phyloP scores from a whole-genome alignment of 2,888 invertebrate species.

The Cephus nigrinus region DNA sequence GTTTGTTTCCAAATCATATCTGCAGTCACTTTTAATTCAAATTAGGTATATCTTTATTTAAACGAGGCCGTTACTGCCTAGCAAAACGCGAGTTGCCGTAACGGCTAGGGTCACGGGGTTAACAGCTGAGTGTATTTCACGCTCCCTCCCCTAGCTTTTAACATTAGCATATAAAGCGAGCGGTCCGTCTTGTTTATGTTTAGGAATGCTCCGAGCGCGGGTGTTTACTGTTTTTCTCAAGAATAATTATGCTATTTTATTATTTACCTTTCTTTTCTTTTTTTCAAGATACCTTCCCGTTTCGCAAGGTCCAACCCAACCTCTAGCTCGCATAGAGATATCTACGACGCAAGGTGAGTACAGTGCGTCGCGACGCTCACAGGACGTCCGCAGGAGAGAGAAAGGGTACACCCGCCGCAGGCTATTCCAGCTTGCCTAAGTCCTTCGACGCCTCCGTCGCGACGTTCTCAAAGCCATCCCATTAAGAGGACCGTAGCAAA shows the following conservation, averaged over 20 bases:
- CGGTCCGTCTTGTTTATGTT: slow-evolving; percentile 53
- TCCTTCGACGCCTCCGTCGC: background rate
- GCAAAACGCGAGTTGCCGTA: slow-evolving; percentile 31
- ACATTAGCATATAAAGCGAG: slow-evolving; percentile 61
- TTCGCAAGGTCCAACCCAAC: background rate
- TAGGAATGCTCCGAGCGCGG: slow-evolving; percentile 31
- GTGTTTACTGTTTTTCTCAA: slow-evolving; percentile 24
- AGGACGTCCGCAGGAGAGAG: background rate
- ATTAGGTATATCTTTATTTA: slow-evolving; percentile 33
- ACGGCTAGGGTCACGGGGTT: slow-evolving; percentile 51
- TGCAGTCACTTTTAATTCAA: slow-evolving; percentile 16
- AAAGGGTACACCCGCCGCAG: background rate
- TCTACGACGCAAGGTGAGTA: background rate
- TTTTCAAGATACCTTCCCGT: background rate
- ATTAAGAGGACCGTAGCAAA: background rate
- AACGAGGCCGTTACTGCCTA: slow-evolving; percentile 29
- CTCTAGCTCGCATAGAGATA: background rate
- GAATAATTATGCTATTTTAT: slow-evolving; percentile 23
- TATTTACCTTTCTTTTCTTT: background rate
- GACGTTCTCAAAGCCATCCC: background rate
- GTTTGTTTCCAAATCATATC: background rate
- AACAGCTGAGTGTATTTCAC: slow-evolving; percentile 59
- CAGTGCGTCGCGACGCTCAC: background rate
- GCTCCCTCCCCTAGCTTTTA: slow-evolving; percentile 36
- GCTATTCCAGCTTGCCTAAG: background rate